Base-by-base conservation (phyloP, 2,113 vertebrate species). In the Crotalus helleri region DNA sequence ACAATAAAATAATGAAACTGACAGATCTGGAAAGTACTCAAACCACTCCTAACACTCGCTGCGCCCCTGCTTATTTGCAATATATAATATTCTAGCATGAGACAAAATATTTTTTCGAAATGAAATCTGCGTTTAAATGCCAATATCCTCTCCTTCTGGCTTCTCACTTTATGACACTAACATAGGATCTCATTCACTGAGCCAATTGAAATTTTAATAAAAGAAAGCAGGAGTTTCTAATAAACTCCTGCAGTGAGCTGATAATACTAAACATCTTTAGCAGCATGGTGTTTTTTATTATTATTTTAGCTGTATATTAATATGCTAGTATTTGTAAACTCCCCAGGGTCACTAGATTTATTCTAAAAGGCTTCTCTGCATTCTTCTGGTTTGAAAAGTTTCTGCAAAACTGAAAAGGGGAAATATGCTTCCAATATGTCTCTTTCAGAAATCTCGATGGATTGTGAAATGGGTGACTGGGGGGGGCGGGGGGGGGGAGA, bases 201-300 rank as follows among this genome's bases (percentile, higher is more conserved):
- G 98, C 98, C 98, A 98, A 98, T 98, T 98, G 97, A 98, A 98
- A 98, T 98, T 98, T 98, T 98, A 98, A 98, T 98, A 98, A 98
- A 98, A 98, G 98, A 98, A 98, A 98, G 98, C 98, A 98, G 98
- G 97, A 98, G 98, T 98, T 98, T 98, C 98, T 98, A 98, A 98
- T 98, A 98, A 98, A 98, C 98, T 98, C 98, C 98, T 46, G 98
- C 98, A 97, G 98, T 26, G 98, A 98, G 96, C 94, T 93, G 98
- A 98, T 98, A 98, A 98, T 98, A 97, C 98, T 97, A 97, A 98
- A 97, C 98, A 98, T 98, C 98, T 98, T 98, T 98, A 98, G 97
- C 98, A 98, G 98, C 98, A 98, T 98, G 98, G 97, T 98, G 97
- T 93, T 98, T 97, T 98, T 98, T 98, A 98, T 98, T 98, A 98